Conservation (phyloP, 2,113 vertebrate species). For the Corynorhinus townsendii region DNA sequence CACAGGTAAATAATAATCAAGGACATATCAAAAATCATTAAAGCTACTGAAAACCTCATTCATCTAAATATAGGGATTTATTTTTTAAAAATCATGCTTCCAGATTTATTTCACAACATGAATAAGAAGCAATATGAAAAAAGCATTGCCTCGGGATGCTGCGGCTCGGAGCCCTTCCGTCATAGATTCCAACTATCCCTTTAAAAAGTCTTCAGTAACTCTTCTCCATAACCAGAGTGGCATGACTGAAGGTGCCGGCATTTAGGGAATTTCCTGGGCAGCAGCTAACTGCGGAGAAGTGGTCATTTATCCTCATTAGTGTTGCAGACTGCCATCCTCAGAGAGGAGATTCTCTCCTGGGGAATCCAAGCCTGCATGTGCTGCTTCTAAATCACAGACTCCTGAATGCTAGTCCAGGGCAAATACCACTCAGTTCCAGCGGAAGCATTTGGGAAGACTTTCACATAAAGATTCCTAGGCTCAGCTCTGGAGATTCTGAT, state of each 20-base stretch:
- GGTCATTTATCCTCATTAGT: conserved; percentile 44
- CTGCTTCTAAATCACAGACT: background rate
- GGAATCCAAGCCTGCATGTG: background rate
- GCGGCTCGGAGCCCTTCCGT: background rate
- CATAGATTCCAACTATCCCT: background rate
- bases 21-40: background rate
- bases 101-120: background rate
- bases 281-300: background rate
- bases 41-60: background rate
- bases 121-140: background rate
- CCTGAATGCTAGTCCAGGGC: background rate
- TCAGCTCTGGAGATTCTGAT: background rate
- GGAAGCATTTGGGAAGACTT: background rate
- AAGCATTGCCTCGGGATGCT: background rate
- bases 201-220: background rate
- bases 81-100: background rate
- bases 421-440: background rate
- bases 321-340: background rate
- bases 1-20: background rate
- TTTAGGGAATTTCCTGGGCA: background rate
- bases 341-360: background rate
- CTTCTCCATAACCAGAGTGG: background rate
- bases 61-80: background rate
- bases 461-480: background rate
- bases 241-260: background rate